phyloP scores from a whole-genome alignment of 2,113 vertebrate genomes.

The Urocolius indicus region DNA sequence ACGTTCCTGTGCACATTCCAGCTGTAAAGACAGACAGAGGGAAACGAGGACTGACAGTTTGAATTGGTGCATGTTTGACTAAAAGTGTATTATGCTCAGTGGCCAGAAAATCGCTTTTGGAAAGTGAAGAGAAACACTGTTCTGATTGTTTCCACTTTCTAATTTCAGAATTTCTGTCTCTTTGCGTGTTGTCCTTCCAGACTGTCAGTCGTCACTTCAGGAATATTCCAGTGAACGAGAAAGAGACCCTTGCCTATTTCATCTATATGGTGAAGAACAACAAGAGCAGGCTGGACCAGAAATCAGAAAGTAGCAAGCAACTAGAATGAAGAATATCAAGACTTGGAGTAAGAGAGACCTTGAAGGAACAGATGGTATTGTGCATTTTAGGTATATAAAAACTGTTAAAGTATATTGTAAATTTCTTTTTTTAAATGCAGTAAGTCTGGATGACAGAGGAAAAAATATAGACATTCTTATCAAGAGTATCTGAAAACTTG shows the following conservation, averaged over 20 bases:
- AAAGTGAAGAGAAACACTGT: neutral
- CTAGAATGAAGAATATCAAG: conserved; percentile 80
- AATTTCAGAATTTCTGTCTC: conserved; percentile 22
- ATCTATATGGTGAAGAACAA: conserved; percentile 99
- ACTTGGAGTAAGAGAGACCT: neutral
- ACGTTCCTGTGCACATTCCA: conserved; percentile 11
- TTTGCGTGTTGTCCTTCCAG: conserved; percentile 70
- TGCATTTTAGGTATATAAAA: conserved; percentile 60
- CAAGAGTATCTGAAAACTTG: conserved; percentile 68
- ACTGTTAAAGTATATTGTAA: conserved; percentile 73
- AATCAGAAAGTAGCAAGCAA: conserved; percentile 88
- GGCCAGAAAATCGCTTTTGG: neutral
- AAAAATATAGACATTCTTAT: conserved; percentile 68
- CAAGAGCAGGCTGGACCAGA: conserved; percentile 97
- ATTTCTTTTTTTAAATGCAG: conserved; percentile 55
- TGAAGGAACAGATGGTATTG: conserved; percentile 57
- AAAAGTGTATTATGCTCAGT: neutral
- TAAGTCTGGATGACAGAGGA: conserved; percentile 68
- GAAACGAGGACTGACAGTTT: conserved; percentile 42
- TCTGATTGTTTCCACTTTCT: conserved; percentile 14
- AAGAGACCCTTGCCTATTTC: conserved; percentile 97
- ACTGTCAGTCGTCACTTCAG: conserved; percentile 98
- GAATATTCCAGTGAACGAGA: conserved; percentile 98
- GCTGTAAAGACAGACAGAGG: conserved; percentile 42
- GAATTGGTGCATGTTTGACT: conserved; percentile 15